These are phyloP conservation scores for Podarcis raffonei DNA, from an alignment of 2,113 vertebrate genomes.

Conservation along the genomic window DNA sequence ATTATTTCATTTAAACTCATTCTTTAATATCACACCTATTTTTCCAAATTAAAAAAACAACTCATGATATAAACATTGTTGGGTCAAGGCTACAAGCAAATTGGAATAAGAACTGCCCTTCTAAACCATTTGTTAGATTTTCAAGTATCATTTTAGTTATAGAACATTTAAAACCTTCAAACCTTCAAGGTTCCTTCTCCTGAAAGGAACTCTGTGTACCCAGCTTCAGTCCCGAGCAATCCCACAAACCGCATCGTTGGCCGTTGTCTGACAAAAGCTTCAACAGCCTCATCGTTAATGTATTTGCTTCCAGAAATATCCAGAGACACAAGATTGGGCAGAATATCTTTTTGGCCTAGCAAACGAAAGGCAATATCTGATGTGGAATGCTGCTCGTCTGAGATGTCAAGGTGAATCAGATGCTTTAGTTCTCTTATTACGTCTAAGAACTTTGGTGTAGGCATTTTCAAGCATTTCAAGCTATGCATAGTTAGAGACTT, in stretches of 20 bases:
- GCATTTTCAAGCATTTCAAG: slow-evolving; percentile 89
- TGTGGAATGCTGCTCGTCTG: slow-evolving; percentile 87
- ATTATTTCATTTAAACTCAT: neutral
- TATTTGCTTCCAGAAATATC: slow-evolving; percentile 86
- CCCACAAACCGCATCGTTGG: slow-evolving; percentile 87
- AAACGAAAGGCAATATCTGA: slow-evolving; percentile 86
- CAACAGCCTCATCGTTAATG: slow-evolving; percentile 84
- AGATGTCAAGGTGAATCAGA: slow-evolving; percentile 89
- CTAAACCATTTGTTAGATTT: neutral
- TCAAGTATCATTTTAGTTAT: neutral
- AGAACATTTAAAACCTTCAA: slow-evolving; percentile 40
- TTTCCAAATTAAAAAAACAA: neutral
- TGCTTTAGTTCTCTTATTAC: slow-evolving; percentile 82
- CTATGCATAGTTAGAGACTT: slow-evolving; percentile 87
- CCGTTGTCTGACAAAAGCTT: slow-evolving; percentile 80
- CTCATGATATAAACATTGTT: neutral
- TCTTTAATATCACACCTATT: neutral
- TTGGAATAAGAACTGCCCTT: neutral
- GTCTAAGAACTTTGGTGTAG: slow-evolving; percentile 79
- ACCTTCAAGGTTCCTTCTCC: slow-evolving; percentile 86
- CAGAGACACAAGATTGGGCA: slow-evolving; percentile 83
- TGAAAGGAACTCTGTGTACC: slow-evolving; percentile 87
- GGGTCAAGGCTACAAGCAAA: neutral
- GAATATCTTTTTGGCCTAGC: slow-evolving; percentile 82
- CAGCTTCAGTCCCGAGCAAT: slow-evolving; percentile 88